A percentile compares a stretch with the other conserved stretches of the same genome.
Conservation (phyloP, 2,113 vertebrate genomes). For the Otolemur garnettii region DNA sequence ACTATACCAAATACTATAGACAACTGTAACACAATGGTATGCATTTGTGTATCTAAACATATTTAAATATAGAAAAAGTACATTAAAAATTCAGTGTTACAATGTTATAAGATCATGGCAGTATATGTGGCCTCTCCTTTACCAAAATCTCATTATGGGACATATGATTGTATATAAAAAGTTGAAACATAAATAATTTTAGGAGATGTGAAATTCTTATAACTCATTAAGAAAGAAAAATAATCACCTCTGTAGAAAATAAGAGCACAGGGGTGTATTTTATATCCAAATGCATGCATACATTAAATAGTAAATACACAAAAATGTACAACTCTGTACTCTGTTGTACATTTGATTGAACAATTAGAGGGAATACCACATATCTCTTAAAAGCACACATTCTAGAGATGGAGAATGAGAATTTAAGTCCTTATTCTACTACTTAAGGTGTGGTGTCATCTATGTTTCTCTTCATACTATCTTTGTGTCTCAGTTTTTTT, state of each 20-base stretch:
- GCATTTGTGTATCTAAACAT: neutral
- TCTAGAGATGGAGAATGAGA: neutral
- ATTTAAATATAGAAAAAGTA: neutral
- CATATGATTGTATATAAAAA: neutral
- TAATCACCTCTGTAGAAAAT: neutral
- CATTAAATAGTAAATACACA: neutral
- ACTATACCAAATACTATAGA: neutral
- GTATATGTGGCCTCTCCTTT: neutral
- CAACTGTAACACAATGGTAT: neutral
- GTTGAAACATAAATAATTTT: neutral
- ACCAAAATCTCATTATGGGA: neutral
- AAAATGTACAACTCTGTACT: neutral
- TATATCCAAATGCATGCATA: neutral
- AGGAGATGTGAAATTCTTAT: neutral
- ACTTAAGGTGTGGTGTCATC: neutral
- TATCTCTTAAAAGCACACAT: neutral
- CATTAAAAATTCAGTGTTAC: neutral
- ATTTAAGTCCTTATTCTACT: neutral
- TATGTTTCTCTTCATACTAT: neutral
- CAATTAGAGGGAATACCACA: neutral
- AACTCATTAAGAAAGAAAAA: neutral
- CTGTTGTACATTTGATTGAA: neutral
- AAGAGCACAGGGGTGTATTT: neutral
- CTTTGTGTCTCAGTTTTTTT: neutral
- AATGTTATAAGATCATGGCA: neutral